Percentiles rank a stretch among this genome's conserved stretches.
Evolutionary conservation across 2,797 vertebrate species (phyloP).

Genomic region (Chaetodon trifasciatus): DNA sequence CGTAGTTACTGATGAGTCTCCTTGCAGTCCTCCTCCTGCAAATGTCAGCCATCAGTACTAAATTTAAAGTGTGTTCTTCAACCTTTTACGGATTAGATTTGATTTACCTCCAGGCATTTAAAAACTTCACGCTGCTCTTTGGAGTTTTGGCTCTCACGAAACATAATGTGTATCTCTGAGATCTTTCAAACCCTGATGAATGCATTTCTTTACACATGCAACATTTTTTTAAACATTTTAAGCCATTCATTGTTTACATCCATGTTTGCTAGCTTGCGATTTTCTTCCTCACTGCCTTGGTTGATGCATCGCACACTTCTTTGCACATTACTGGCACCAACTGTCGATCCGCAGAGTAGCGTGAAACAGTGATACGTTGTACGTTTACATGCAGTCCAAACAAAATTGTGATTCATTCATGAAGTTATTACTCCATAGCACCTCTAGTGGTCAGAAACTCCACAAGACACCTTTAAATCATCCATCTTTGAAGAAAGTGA

Average conservation of each 20-base stretch:
- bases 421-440: neutral
- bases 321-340: neutral
- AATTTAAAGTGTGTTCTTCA: neutral
- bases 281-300: neutral
- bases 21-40: neutral
- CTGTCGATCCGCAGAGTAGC: neutral
- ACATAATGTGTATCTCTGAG: neutral
- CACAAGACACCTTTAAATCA: neutral
- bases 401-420: neutral
- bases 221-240: neutral
- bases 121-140: neutral
- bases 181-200: neutral
- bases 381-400: neutral
- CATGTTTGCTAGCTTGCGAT: neutral
- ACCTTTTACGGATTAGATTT: neutral
- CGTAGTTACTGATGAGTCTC: conserved; percentile 11
- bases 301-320: neutral
- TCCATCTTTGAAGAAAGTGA: neutral
- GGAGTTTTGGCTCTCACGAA: neutral
- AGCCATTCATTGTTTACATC: neutral
- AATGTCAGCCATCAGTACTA: neutral
- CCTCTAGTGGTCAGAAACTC: neutral
- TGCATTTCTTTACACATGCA: neutral
- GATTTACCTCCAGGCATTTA: neutral
- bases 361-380: conserved; percentile 2